These are phyloP conservation scores for Macrophya alboannulata DNA, from an alignment of 2,888 invertebrate species.

Conservation along the genomic window DNA sequence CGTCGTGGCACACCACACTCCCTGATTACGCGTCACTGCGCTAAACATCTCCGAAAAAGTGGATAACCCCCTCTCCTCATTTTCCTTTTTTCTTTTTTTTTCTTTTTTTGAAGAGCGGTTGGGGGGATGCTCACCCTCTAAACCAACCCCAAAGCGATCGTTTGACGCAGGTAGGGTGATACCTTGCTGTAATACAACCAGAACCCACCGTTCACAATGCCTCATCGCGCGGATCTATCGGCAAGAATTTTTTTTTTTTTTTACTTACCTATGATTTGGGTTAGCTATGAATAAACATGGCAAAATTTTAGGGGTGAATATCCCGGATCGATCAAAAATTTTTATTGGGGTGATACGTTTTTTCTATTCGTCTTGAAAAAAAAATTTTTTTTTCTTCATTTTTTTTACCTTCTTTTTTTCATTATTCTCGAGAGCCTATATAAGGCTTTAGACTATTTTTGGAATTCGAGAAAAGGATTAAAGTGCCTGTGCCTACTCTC, in stretches of 20 bases:
- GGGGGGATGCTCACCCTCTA: conserved; percentile 41
- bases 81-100: conserved; percentile 55
- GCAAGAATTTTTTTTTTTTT: conserved; percentile 16
- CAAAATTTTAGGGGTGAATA: conserved; percentile 58
- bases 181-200: conserved; percentile 54
- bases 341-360: conserved; percentile 55
- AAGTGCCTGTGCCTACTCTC: conserved; percentile 7
- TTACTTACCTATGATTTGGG: conserved; percentile 53
- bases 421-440: conserved; percentile 46
- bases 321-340: conserved; percentile 54
- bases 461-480: conserved; percentile 68
- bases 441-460: conserved; percentile 55
- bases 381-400: conserved; percentile 37
- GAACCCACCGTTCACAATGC: conserved; percentile 54
- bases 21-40: conserved; percentile 79
- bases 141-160: conserved; percentile 56
- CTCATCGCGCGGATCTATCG: conserved; percentile 52
- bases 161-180: conserved; percentile 53
- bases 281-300: conserved; percentile 58
- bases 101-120: conserved; percentile 36
- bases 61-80: conserved; percentile 61
- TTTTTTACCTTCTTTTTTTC: conserved; percentile 9
- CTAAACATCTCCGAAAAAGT: conserved; percentile 69
- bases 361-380: conserved; percentile 44
- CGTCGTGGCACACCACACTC: conserved; percentile 77